Percentiles rank a stretch among this genome's conserved stretches.
Evolutionary conservation across 2,113 vertebrate genomes (phyloP).

Genomic region (Eira barbara): DNA sequence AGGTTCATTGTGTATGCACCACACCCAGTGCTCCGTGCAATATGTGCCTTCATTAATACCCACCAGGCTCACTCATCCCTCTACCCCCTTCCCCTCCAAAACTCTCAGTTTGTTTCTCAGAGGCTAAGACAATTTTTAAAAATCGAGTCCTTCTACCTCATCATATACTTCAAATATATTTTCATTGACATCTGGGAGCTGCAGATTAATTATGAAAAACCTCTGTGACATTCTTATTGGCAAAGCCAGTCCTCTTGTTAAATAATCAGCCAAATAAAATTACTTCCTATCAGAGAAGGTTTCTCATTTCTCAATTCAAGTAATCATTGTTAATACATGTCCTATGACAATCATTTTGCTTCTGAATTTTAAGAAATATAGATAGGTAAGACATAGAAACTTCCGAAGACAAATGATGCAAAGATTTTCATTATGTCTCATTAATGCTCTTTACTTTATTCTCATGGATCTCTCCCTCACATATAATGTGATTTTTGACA

Average conservation of each 20-base stretch:
- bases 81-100: too few species aligned
- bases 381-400: background rate
- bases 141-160: background rate
- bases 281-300: background rate
- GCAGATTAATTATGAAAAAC: conserved; percentile 28
- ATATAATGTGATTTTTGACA: background rate
- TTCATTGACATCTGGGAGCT: background rate
- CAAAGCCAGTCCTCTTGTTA: conserved; percentile 11
- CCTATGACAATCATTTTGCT: background rate
- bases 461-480: background rate
- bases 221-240: background rate
- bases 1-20: too few species aligned
- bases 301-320: conserved; percentile 11
- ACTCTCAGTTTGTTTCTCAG: too few species aligned
- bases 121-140: background rate
- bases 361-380: conserved; percentile 3
- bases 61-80: too few species aligned
- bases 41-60: too few species aligned
- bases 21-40: too few species aligned
- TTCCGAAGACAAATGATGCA: background rate
- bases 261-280: conserved; percentile 1
- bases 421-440: background rate
- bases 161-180: background rate
- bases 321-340: background rate
- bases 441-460: background rate